Evolutionary conservation across 1,140 invertebrate genomes (phyloP).

Genomic region (Anastrepha obliqua): DNA sequence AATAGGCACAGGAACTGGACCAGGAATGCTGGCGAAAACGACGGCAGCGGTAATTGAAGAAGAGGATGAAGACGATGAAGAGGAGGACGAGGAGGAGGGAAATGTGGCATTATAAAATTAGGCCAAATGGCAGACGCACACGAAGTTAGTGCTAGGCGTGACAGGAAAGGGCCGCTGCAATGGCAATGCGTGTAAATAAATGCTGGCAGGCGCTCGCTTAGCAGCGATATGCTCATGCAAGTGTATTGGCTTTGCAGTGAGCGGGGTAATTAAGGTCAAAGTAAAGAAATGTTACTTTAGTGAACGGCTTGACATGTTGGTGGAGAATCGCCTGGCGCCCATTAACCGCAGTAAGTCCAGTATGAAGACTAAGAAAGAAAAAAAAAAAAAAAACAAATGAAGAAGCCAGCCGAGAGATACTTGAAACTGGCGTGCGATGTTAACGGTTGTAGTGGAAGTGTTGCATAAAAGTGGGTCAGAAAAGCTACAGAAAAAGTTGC

Average conservation of each 20-base stretch:
- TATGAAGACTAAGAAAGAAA: neutral
- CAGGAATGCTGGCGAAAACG: slow-evolving; percentile 56
- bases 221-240: neutral
- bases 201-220: neutral
- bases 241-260: neutral
- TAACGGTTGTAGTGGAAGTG: no score
- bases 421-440: no score
- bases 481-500: no score
- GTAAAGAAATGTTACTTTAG: neutral
- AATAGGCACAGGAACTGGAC: slow-evolving; percentile 19
- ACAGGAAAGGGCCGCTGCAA: neutral
- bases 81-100: slow-evolving; percentile 33
- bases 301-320: neutral
- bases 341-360: neutral
- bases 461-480: neutral
- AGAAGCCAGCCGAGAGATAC: neutral
- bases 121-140: neutral
- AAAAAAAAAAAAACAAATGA: neutral
- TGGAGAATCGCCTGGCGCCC: neutral
- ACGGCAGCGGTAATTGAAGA: slow-evolving; percentile 53
- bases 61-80: slow-evolving; percentile 22
- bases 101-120: slow-evolving; percentile 58
- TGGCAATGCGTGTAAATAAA: neutral
- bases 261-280: neutral
- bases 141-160: neutral